Evolutionary conservation across 2,888 invertebrate genomes (phyloP), one percentile per base, ranked within the genome.

Genomic region (Standfussiana lucernea): DNA sequence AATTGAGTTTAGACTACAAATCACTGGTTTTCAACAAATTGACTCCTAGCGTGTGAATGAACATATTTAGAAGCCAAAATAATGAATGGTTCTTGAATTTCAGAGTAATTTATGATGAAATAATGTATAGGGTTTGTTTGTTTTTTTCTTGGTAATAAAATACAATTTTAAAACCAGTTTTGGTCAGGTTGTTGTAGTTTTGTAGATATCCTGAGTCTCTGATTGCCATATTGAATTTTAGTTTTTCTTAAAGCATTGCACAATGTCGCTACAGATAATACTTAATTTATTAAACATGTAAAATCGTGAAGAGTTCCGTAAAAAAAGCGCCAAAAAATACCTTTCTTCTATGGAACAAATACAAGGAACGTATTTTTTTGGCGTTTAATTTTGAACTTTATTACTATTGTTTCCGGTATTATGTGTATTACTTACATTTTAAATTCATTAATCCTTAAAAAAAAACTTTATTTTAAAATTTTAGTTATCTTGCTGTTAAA

Each of bases 1-100:
- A 89, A 91, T 92, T 88, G 86, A 68, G 77, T 79, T 86, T 77
- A 77, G 81, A 68, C 86, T 84, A 91, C 91, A 92, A 92, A 91
- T 92, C 91, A 91, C 89, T 76, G 86, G 80, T 80, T 88, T 79
- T 74, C 83, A 80, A 80, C 88, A 91, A 92, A 92, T 92, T 92
- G 90, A 92, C 91, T 91, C 86, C 85, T 82, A 88, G 84, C 85
- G 90, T 88, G 85, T 77, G 87, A 85, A 85, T 89, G 62, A 62
- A 64, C 40, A 89, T 89, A 88, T 91, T 90, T 90, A 87, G 87
- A 84, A 83, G 69, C 77, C 32, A 72, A 83, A 86, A 88, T 87
- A 84, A 88, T 89, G 85, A 82, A 87, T 76, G 64, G 71, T 35
- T 75, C 50, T 69, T 21, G 40, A 53, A 77, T 56, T 70, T 62